Conservation (phyloP, 1,140 invertebrate genomes). For the Centruroides vittatus region DNA sequence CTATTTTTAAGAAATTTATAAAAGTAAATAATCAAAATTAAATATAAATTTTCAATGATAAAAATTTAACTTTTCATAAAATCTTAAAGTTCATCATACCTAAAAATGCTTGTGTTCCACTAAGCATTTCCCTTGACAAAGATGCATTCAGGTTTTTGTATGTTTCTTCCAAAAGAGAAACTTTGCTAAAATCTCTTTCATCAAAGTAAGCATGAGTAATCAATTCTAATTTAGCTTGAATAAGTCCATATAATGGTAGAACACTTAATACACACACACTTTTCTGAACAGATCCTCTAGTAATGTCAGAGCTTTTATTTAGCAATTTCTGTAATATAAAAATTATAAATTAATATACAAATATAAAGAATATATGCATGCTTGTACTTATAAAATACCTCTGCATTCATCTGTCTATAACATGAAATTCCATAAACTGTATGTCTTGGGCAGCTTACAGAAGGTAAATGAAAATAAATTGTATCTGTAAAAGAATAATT, state of each 20-base stretch:
- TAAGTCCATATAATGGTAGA: slow-evolving; percentile 75
- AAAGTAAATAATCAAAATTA: slow-evolving; percentile 8
- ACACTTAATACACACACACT: slow-evolving; percentile 80
- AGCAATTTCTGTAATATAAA: slow-evolving; percentile 53
- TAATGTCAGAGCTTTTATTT: slow-evolving; percentile 92
- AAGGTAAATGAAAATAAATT: slow-evolving; percentile 91
- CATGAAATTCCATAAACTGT: slow-evolving; percentile 95
- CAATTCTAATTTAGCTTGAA: slow-evolving; percentile 84
- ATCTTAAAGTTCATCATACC: slow-evolving; percentile 37
- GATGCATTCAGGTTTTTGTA: slow-evolving; percentile 83
- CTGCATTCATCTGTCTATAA: slow-evolving; percentile 91
- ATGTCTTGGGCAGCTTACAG: slow-evolving; percentile 57
- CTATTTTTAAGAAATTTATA: neutral
- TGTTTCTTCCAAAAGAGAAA: slow-evolving; percentile 68
- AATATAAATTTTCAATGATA: too few relatives aligned
- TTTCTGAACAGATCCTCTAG: slow-evolving; percentile 86
- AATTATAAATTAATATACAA: neutral
- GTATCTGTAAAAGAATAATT: slow-evolving; percentile 46
- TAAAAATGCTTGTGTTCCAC: slow-evolving; percentile 57
- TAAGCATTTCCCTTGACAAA: slow-evolving; percentile 47
- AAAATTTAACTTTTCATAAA: too few relatives aligned
- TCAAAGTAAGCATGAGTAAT: slow-evolving; percentile 96
- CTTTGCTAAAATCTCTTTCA: slow-evolving; percentile 63
- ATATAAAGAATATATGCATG: too few relatives aligned
- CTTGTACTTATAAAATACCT: too few relatives aligned